phyloP scores from a whole-genome alignment of 92 coral and sea anemone genomes.

The Epizoanthus fatuus region DNA sequence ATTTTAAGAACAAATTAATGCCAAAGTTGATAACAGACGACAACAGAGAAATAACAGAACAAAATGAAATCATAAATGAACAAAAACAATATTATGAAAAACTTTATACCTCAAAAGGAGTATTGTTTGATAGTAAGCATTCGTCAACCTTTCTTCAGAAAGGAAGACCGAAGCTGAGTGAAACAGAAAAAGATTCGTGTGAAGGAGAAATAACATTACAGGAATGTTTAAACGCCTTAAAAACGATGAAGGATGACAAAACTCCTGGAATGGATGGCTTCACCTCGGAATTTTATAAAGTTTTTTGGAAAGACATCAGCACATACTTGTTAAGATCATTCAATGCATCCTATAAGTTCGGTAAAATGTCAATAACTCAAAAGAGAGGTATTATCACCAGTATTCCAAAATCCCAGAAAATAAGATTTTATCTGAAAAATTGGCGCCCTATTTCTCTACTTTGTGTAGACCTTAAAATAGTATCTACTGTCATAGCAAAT shows the following conservation, averaged over 20 bases:
- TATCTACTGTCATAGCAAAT: no score
- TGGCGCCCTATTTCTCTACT: no score
- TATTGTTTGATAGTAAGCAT: not conserved
- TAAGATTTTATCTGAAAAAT: not conserved
- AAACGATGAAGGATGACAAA: constrained; percentile 1
- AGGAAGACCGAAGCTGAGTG: no score
- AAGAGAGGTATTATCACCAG: not conserved
- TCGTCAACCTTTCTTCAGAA: no score
- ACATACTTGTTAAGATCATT: not conserved
- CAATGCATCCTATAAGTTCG: not conserved
- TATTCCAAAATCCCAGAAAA: not conserved
- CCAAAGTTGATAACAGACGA: no score
- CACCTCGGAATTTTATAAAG: not conserved
- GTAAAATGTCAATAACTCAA: constrained; percentile 1
- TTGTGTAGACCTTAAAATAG: no score
- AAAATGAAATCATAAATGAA: constrained; percentile 1
- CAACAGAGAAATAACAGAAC: no score
- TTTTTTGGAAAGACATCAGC: not conserved
- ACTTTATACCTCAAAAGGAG: not conserved
- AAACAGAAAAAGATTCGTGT: not conserved
- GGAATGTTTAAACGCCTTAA: not conserved
- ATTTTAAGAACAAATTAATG: no score
- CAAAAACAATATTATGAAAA: not conserved
- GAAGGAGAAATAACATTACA: constrained; percentile 7
- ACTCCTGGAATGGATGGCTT: constrained; percentile 1